Evolutionary conservation across 2,113 vertebrate genomes (phyloP), one percentile per base, ranked within the genome.

Genomic region (Numenius arquata): DNA sequence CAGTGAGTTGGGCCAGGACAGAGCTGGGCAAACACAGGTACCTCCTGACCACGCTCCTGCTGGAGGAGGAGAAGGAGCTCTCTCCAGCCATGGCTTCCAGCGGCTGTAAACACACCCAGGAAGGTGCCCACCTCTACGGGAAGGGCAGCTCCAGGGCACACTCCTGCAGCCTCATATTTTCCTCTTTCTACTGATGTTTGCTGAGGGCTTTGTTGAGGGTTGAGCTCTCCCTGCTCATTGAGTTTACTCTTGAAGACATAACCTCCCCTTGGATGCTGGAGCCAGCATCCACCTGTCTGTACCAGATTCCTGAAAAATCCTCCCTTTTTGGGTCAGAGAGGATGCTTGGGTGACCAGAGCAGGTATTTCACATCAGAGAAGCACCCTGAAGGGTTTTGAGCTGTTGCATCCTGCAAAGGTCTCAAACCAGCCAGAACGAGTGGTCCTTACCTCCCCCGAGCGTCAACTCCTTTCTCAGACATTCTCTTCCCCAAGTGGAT

Each of bases 251-350:
- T 21, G 7, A 62, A 53, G 72, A 29, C 20, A 22, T 5, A 87
- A 14, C 3, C 19, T 3, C 9, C 26, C 1, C 3, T 11, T 3
- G 0, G 45, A 11, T 9, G 30, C 30, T 45, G 50, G 3, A 8
- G 22, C 34, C 67, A 47, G 50, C 50, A 61, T 2, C 8, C 32
- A 38, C 50, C 41, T 0, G 0, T 4, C 4, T 16, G 15, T 11
- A 32, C 43, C 66, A 72, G 53, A 25, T 1, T 14, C 15, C 18
- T 14, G 14, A 19, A 40, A 88, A 87, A 66, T 25, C 45, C 68
- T 68, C 65, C 34, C 21, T 22, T 45, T 40, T 26, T 3, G 45
- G n/a, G 41, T 12, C 75, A 48, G 55, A 62, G 23, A 63, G 11
- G 15, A 27, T 72, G 34, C n/a, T 48, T 67, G 32, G 6, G 19